phyloP scores from a whole-genome alignment of 2,797 vertebrate genomes.

The Mormyrus hasselquistii region DNA sequence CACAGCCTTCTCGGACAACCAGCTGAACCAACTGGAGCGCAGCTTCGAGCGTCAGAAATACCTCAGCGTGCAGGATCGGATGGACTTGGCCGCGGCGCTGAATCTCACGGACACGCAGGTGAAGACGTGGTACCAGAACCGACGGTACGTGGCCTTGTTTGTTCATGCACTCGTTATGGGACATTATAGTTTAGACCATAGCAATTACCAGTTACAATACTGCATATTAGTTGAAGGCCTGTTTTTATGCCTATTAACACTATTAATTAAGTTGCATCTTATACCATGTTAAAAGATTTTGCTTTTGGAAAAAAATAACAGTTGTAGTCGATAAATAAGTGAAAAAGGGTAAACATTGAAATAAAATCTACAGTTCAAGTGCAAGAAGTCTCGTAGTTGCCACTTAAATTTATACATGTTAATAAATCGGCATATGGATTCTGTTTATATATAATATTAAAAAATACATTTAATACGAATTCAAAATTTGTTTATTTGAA shows the following conservation, averaged over 20 bases:
- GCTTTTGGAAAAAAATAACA: background rate
- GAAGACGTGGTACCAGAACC: constrained; percentile 91
- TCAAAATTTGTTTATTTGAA: background rate
- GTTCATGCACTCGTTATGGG: background rate
- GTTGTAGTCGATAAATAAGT: background rate
- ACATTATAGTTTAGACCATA: background rate
- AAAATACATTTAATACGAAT: background rate
- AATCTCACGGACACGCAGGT: constrained; percentile 90
- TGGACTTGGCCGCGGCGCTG: constrained; percentile 92
- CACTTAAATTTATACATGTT: background rate
- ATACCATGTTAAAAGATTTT: background rate
- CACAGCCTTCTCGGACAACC: constrained; percentile 92
- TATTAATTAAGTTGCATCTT: background rate
- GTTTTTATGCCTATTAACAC: background rate
- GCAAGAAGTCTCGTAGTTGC: background rate
- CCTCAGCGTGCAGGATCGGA: constrained; percentile 94
- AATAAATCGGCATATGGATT: background rate
- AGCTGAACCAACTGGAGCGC: constrained; percentile 90
- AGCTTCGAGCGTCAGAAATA: constrained; percentile 97
- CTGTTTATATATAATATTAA: background rate
- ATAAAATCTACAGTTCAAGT: background rate
- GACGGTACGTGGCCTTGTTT: constrained; percentile 58
- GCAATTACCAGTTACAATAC: background rate
- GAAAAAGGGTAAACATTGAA: background rate
- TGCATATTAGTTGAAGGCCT: background rate